Evolutionary conservation across 2,113 vertebrate species (phyloP).

Genomic region (Bostrychus sinensis): DNA sequence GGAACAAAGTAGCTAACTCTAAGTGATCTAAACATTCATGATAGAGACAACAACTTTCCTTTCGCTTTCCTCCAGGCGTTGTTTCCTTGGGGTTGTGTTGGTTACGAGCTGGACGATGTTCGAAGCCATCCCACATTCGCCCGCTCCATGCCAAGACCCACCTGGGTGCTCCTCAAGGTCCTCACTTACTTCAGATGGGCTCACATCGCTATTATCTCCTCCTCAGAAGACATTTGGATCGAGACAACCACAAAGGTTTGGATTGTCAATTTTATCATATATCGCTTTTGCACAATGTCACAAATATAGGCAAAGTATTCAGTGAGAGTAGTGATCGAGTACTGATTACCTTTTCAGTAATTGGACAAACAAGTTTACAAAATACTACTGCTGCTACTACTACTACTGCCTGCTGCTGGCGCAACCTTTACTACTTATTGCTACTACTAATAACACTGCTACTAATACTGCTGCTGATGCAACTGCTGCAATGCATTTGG

Average conservation of each 20-base stretch:
- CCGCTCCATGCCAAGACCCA: slow-evolving; percentile 76
- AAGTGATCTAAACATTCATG: background rate
- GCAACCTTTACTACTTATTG: too few species aligned
- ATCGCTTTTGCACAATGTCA: too few species aligned
- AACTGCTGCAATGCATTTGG: too few species aligned
- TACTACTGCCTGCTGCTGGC: background rate
- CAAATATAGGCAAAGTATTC: too few species aligned
- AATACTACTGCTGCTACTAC: background rate
- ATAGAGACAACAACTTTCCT: background rate
- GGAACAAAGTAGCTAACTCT: slow-evolving; percentile 75
- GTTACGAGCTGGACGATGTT: slow-evolving; percentile 73
- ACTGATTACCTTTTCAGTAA: too few species aligned
- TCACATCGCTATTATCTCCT: slow-evolving; percentile 79
- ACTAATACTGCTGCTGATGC: too few species aligned
- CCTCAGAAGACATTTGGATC: slow-evolving; percentile 79
- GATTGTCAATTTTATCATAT: background rate
- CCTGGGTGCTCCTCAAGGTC: slow-evolving; percentile 74
- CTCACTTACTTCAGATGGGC: slow-evolving; percentile 83
- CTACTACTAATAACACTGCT: too few species aligned
- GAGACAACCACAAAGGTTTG: slow-evolving; percentile 77
- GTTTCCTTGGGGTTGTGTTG: slow-evolving; percentile 82
- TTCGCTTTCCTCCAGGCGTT: slow-evolving; percentile 50
- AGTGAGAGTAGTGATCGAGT: too few species aligned
- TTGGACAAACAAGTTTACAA: too few species aligned
- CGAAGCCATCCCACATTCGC: slow-evolving; percentile 77